These are phyloP conservation scores for Heliconius aoede DNA, from an alignment of 2,888 invertebrate species.

Conservation along the genomic window DNA sequence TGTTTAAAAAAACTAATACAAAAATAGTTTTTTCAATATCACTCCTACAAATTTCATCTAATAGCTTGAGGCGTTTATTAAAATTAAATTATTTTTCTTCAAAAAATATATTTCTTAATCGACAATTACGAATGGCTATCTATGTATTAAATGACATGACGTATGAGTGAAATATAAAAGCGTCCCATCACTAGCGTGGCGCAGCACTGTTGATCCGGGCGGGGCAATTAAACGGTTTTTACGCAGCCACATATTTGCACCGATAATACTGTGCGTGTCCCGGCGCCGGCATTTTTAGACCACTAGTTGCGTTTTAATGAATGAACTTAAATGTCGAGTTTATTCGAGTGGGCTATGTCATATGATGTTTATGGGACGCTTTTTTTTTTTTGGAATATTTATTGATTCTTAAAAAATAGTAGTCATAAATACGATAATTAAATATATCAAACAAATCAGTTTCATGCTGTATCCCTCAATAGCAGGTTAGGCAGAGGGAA, in stretches of 20 bases:
- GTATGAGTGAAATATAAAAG: conserved; percentile 32
- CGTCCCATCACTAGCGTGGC: conserved; percentile 62
- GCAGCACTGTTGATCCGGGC: conserved; percentile 70
- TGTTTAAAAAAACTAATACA: background rate
- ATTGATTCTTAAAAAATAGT: too few relatives aligned
- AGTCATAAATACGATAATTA: too few relatives aligned
- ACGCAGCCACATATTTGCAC: conserved; percentile 72
- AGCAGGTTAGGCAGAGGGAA: too few relatives aligned
- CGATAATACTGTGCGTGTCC: conserved; percentile 62
- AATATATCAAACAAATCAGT: too few relatives aligned
- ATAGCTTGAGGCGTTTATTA: too few relatives aligned
- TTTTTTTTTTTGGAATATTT: background rate
- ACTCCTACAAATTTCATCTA: too few relatives aligned
- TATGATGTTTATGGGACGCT: background rate
- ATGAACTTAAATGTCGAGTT: conserved; percentile 12
- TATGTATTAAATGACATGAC: background rate
- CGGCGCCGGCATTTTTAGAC: conserved; percentile 48
- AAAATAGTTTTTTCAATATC: background rate
- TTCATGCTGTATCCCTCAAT: too few relatives aligned
- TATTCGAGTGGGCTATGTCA: background rate
- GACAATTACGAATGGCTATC: background rate
- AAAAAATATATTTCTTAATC: background rate
- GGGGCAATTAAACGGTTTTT: conserved; percentile 81
- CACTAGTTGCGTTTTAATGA: conserved; percentile 47
- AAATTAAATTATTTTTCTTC: background rate